Evolutionary conservation across 35 echinoderm and acorn worm species (phyloP).

Genomic region (Lytechinus pictus): DNA sequence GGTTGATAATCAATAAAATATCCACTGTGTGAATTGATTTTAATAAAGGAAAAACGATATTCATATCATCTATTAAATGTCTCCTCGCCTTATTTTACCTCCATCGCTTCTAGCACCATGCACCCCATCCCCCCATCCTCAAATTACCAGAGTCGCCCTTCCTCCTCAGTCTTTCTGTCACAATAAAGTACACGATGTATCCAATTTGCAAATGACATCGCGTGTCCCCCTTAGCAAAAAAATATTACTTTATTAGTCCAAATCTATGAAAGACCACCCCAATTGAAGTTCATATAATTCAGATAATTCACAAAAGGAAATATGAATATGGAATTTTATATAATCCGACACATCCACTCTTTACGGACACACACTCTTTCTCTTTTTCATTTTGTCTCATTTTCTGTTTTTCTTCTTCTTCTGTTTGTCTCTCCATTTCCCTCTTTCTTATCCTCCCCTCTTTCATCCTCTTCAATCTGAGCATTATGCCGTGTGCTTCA

Average conservation of each 20-base stretch:
- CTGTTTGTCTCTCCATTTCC: neutral
- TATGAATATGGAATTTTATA: neutral
- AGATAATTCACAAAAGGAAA: neutral
- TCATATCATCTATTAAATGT: too few relatives aligned
- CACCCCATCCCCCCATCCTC: neutral
- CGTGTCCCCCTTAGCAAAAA: neutral
- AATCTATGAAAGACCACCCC: conserved; percentile 9
- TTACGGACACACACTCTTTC: neutral
- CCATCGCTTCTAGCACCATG: neutral
- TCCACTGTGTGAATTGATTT: too few relatives aligned
- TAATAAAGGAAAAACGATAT: too few relatives aligned
- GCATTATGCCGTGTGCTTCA: too few relatives aligned
- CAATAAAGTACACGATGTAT: neutral
- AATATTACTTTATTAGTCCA: neutral
- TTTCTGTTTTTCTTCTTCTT: neutral
- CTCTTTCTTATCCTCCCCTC: neutral
- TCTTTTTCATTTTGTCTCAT: neutral
- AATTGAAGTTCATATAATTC: neutral
- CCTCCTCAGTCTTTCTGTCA: neutral
- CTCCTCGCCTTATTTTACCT: neutral
- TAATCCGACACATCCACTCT: neutral
- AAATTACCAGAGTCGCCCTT: neutral
- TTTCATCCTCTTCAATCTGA: too few relatives aligned
- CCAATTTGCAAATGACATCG: neutral
- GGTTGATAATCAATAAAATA: too few relatives aligned